phyloP scores from a whole-genome alignment of 2,888 invertebrate genomes.

The Yponomeuta plumbellus region DNA sequence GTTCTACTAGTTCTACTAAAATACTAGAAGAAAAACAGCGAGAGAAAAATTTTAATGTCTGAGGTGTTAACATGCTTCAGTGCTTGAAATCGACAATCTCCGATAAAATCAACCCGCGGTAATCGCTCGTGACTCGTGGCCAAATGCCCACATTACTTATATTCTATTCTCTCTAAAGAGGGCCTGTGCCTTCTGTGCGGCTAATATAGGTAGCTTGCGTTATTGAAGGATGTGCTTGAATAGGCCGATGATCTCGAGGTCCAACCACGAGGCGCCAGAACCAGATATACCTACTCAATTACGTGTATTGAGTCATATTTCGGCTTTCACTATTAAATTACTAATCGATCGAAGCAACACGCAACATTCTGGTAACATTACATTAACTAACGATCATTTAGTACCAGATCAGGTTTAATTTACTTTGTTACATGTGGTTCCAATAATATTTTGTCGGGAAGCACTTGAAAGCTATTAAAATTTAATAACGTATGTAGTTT shows the following conservation, averaged over 20 bases:
- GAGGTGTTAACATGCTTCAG: too few relatives aligned
- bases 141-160: too few relatives aligned
- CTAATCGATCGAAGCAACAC: constrained; percentile 11
- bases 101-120: too few relatives aligned
- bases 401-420: constrained; percentile 6
- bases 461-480: background rate
- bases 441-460: background rate
- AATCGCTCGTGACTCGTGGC: too few relatives aligned
- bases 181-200: background rate
- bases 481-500: constrained; percentile 1
- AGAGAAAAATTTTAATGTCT: too few relatives aligned
- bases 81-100: too few relatives aligned
- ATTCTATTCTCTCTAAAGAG: too few relatives aligned
- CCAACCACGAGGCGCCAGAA: background rate
- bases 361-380: constrained; percentile 12
- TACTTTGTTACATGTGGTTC: background rate
- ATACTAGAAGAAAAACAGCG: too few relatives aligned
- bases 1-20: too few relatives aligned
- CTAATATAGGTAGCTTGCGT: background rate
- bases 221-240: background rate
- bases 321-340: constrained; percentile 14
- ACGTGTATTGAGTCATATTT: constrained; percentile 12
- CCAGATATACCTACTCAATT: background rate
- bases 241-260: background rate
- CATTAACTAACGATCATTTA: constrained; percentile 1